phyloP scores from a whole-genome alignment of 2,113 vertebrate genomes.

The Uria lomvia region DNA sequence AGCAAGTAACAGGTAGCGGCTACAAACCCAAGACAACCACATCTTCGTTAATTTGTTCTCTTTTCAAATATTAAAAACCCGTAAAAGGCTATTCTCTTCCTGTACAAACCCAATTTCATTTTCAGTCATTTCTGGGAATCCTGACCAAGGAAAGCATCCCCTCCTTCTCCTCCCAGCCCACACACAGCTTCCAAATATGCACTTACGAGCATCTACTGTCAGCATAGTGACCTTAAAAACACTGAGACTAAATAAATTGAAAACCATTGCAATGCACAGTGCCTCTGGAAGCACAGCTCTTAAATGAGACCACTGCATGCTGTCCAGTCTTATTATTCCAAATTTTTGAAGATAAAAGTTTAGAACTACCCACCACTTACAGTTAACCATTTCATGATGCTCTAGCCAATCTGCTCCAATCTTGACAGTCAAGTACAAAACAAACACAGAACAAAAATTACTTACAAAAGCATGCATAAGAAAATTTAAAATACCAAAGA shows the following conservation, averaged over 20 bases:
- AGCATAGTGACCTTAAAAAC: background rate
- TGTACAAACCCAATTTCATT: background rate
- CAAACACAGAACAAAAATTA: background rate
- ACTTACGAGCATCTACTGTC: background rate
- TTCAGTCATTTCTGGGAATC: background rate
- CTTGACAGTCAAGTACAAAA: background rate
- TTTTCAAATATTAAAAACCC: background rate
- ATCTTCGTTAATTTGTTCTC: background rate
- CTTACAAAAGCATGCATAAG: background rate
- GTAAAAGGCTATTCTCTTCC: background rate
- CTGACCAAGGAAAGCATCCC: background rate
- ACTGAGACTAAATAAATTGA: background rate
- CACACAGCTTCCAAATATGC: background rate
- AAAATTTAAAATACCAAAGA: background rate
- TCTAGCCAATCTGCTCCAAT: background rate
- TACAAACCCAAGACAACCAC: background rate
- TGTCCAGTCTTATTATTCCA: background rate
- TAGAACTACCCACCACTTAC: background rate
- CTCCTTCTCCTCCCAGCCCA: background rate
- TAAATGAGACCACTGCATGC: background rate
- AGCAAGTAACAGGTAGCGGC: rapidly evolving
- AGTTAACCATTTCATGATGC: background rate
- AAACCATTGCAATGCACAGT: background rate
- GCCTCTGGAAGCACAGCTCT: background rate
- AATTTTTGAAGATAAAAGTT: background rate